Conservation (phyloP, 2,797 vertebrate genomes). For the Otus scops region DNA sequence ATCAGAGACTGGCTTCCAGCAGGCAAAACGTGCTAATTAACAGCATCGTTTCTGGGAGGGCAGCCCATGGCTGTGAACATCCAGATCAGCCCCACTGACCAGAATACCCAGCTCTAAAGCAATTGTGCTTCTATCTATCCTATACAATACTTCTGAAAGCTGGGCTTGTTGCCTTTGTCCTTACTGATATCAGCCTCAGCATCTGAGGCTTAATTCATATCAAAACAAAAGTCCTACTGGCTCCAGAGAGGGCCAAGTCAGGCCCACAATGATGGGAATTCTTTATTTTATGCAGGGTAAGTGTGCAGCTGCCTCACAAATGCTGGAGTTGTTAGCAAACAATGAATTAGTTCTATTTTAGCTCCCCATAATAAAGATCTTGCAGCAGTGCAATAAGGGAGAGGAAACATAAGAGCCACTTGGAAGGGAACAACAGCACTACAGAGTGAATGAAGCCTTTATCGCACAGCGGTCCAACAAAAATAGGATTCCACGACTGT, state of each 20-base stretch:
- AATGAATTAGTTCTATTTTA: slow-evolving; percentile 27
- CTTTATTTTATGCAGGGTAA: not conserved
- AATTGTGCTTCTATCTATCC: not conserved
- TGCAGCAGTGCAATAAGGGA: not conserved
- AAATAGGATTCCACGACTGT: not conserved
- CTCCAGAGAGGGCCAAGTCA: not conserved
- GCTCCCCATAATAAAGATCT: not conserved
- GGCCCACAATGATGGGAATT: not conserved
- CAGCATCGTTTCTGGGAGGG: not conserved
- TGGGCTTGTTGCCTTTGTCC: not conserved
- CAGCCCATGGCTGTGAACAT: not conserved
- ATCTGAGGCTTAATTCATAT: not conserved
- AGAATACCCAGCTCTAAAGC: not conserved
- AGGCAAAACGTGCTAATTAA: not conserved
- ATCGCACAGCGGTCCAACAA: not conserved
- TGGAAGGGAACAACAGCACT: slow-evolving; percentile 30
- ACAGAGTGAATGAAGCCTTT: slow-evolving; percentile 14
- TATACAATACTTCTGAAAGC: not conserved
- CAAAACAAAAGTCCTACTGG: not conserved
- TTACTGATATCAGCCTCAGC: not conserved
- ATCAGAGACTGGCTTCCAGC: not conserved
- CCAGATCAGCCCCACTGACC: not conserved
- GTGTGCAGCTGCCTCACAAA: not conserved
- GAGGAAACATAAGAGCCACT: slow-evolving; percentile 33
- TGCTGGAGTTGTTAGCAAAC: not conserved